Evolutionary conservation across 2,797 vertebrate genomes (phyloP).

Genomic region (Hoplostethus atlanticus): DNA sequence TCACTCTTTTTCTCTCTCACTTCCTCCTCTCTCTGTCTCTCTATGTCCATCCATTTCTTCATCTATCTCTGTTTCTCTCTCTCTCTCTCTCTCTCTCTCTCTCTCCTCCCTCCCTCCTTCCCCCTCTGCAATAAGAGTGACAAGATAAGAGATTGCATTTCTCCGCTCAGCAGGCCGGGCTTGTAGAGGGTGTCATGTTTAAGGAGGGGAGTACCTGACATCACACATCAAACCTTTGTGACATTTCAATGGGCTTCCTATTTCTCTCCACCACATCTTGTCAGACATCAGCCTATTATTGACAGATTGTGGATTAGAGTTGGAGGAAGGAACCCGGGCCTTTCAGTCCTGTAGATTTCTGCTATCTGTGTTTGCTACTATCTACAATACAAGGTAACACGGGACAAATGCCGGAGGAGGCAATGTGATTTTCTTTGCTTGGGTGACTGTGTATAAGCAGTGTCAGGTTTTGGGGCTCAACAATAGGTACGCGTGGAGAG

Average conservation of each 20-base stretch:
- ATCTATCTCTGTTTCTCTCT: not conserved
- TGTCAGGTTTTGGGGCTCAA: conserved; percentile 57
- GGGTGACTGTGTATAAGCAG: conserved; percentile 66
- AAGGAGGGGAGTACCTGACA: conserved; percentile 67
- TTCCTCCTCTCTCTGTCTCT: conserved; percentile 6
- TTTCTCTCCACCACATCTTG: conserved; percentile 71
- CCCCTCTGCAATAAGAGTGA: conserved; percentile 65
- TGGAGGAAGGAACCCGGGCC: conserved; percentile 34
- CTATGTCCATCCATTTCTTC: not conserved
- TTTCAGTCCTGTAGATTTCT: conserved; percentile 63
- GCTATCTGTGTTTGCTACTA: conserved; percentile 72
- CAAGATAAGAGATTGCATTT: conserved; percentile 81
- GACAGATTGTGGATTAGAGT: conserved; percentile 78
- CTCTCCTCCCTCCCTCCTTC: not conserved
- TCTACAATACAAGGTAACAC: conserved; percentile 52
- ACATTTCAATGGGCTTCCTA: conserved; percentile 75
- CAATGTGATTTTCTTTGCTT: conserved; percentile 74
- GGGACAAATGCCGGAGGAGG: conserved; percentile 70
- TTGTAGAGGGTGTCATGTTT: conserved; percentile 73
- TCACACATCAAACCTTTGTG: conserved; percentile 75
- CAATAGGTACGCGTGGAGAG: conserved; percentile 27
- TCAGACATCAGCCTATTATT: conserved; percentile 74
- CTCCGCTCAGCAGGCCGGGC: conserved; percentile 58
- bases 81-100: not conserved
- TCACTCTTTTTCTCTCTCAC: not conserved